These are phyloP conservation scores for Lithophane socia DNA, from an alignment of 2,888 invertebrate genomes.

Conservation along the genomic window DNA sequence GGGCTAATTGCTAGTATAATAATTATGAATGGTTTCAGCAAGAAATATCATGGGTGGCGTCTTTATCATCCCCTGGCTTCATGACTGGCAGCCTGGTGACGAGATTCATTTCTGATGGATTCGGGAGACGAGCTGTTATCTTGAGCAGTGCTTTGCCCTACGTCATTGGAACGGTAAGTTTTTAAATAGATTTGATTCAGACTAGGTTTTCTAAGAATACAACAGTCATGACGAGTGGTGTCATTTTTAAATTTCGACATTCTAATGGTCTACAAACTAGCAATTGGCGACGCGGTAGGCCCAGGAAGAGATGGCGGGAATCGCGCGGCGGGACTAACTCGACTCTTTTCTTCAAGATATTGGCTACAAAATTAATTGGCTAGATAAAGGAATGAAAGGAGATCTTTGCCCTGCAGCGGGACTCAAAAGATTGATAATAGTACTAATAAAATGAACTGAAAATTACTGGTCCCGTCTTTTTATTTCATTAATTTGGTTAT, in stretches of 20 bases:
- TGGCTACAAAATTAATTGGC: too few relatives aligned
- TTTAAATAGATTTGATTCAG: neutral
- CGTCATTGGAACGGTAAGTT: slow-evolving; percentile 73
- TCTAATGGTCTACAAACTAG: neutral
- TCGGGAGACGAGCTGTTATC: slow-evolving; percentile 77
- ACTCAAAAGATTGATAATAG: neutral
- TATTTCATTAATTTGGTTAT: neutral
- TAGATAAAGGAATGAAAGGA: neutral
- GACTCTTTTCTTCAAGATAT: neutral
- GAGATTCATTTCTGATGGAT: slow-evolving; percentile 74
- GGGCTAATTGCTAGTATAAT: too few relatives aligned
- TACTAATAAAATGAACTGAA: too few relatives aligned
- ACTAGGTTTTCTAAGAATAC: neutral
- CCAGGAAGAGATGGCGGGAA: neutral
- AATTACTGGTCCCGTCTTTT: neutral
- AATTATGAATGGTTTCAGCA: slow-evolving; percentile 61
- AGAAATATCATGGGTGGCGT: slow-evolving; percentile 73
- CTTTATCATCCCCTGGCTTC: slow-evolving; percentile 78
- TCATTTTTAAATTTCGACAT: neutral
- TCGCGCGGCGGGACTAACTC: neutral
- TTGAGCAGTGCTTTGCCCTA: slow-evolving; percentile 78
- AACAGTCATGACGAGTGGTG: neutral
- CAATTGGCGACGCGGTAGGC: neutral
- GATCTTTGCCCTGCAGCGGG: too few relatives aligned
- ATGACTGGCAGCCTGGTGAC: slow-evolving; percentile 78